Evolutionary conservation across 2,113 vertebrate genomes (phyloP).

Genomic region (Pterocles gutturalis): DNA sequence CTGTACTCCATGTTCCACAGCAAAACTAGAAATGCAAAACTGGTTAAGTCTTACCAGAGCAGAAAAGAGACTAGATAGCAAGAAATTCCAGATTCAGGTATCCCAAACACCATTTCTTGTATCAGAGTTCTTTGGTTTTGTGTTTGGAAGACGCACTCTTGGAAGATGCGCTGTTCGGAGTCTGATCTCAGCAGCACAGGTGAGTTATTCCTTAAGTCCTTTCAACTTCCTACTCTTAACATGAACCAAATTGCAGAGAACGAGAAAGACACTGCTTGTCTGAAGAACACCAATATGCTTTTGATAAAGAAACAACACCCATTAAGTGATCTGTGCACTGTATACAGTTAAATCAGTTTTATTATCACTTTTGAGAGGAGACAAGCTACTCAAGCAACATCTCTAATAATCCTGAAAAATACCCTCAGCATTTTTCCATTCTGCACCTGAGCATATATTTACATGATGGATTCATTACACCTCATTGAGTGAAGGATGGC

Average conservation of each 20-base stretch:
- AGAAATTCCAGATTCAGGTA: not conserved
- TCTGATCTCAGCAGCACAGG: not conserved
- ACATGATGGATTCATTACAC: constrained; percentile 43
- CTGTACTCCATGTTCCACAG: not conserved
- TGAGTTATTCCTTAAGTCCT: not conserved
- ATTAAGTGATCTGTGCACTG: not conserved
- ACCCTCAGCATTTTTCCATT: not conserved
- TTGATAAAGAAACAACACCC: not conserved
- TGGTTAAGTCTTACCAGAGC: not conserved
- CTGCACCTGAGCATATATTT: constrained; percentile 19
- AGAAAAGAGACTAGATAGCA: not conserved
- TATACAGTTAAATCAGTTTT: not conserved
- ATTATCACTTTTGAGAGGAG: not conserved
- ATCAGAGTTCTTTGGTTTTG: not conserved
- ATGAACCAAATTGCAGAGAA: not conserved
- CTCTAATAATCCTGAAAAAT: not conserved
- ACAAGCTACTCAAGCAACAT: not conserved
- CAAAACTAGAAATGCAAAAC: not conserved
- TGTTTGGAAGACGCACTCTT: not conserved
- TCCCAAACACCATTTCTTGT: not conserved
- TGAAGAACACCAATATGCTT: not conserved
- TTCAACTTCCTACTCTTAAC: not conserved
- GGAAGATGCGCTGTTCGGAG: not conserved
- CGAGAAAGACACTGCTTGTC: not conserved
- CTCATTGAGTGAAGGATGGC: not conserved